These are phyloP conservation scores for Bugulina stolonifera DNA, from an alignment of 2,888 invertebrate genomes.

Conservation along the genomic window DNA sequence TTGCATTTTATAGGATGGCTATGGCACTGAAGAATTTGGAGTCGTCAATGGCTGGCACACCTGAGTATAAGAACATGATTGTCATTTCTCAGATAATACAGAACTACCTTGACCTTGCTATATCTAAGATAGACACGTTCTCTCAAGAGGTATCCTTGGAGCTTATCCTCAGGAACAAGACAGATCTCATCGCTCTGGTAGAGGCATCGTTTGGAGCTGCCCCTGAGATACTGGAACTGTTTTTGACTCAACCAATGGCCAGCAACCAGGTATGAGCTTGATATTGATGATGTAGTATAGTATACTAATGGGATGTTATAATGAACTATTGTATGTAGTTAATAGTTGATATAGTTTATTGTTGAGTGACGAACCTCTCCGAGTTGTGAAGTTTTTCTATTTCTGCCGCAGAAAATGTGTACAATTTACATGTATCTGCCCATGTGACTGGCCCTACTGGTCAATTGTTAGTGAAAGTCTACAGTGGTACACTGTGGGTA, in stretches of 20 bases:
- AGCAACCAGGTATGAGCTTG: neutral
- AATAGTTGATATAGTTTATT: too few relatives aligned
- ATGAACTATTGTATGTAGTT: too few relatives aligned
- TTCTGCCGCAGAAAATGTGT: too few relatives aligned
- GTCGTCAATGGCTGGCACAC: neutral
- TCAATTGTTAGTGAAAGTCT: too few relatives aligned
- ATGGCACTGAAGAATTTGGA: neutral
- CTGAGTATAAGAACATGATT: neutral
- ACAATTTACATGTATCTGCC: too few relatives aligned
- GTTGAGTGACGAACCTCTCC: too few relatives aligned
- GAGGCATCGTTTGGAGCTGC: neutral
- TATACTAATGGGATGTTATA: too few relatives aligned
- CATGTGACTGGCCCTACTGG: too few relatives aligned
- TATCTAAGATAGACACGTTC: neutral
- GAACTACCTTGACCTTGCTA: conserved; percentile 22
- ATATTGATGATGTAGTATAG: too few relatives aligned
- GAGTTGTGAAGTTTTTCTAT: too few relatives aligned
- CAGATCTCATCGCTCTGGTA: neutral
- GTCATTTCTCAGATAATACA: neutral
- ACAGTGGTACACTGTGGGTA: too few relatives aligned
- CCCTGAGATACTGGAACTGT: neutral
- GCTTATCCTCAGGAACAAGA: neutral
- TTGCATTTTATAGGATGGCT: neutral
- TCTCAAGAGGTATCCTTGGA: neutral
- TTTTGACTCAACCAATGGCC: conserved; percentile 3